A percentile compares a stretch with the other conserved stretches of the same genome.
Conservation (phyloP, 1,140 invertebrate genomes). For the Orchestia grillus region DNA sequence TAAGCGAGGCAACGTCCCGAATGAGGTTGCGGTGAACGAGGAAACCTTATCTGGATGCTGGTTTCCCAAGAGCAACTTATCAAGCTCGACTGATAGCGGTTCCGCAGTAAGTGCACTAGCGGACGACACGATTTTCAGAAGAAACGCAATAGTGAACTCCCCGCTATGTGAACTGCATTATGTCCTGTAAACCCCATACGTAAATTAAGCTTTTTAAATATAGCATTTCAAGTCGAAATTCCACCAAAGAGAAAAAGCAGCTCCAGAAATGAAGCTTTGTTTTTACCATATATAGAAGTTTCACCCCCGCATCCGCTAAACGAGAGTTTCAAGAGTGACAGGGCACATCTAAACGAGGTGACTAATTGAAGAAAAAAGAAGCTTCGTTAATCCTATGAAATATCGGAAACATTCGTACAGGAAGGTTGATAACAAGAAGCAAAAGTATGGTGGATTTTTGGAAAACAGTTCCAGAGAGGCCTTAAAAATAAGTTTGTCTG, state of each 20-base stretch:
- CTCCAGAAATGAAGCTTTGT: neutral
- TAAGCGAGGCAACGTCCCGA: neutral
- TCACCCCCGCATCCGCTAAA: neutral
- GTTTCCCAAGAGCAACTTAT: neutral
- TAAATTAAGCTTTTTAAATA: neutral
- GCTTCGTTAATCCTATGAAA: too few relatives aligned
- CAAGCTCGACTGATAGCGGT: neutral
- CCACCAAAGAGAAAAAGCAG: neutral
- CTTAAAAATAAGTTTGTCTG: too few relatives aligned
- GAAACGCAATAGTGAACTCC: neutral
- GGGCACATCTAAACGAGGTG: too few relatives aligned
- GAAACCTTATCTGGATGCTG: neutral
- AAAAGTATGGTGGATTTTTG: too few relatives aligned
- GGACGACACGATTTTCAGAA: neutral
- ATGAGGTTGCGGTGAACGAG: neutral
- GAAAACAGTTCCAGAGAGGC: too few relatives aligned
- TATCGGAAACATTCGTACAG: too few relatives aligned
- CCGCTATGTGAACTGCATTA: neutral
- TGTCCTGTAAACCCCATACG: neutral
- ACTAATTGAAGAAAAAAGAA: too few relatives aligned
- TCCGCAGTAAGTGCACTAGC: neutral
- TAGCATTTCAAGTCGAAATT: neutral
- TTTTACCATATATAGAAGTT: neutral
- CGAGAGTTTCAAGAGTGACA: too few relatives aligned
- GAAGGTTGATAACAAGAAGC: too few relatives aligned